phyloP scores from a whole-genome alignment of 1,140 invertebrate species.

The Nymphalis io region DNA sequence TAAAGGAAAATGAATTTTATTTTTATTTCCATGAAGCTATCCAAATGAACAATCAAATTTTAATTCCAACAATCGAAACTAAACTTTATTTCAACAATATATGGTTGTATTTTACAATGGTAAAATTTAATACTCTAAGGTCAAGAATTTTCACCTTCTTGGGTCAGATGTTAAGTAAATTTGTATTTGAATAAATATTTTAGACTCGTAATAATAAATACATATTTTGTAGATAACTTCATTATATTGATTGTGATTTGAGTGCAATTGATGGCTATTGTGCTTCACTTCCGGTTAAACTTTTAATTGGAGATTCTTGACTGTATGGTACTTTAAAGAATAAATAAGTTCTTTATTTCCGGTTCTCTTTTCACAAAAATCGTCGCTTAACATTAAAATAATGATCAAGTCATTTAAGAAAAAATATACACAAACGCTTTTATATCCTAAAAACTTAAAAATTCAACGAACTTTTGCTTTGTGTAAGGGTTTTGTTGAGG shows the following conservation, averaged over 20 bases:
- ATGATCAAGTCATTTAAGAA: too few relatives aligned
- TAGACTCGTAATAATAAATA: background rate
- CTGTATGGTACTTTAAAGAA: background rate
- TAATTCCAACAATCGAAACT: background rate
- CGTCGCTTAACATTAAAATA: too few relatives aligned
- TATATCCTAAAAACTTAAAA: too few relatives aligned
- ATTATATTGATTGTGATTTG: background rate
- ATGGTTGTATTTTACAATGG: background rate
- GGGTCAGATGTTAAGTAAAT: background rate
- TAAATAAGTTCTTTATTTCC: background rate
- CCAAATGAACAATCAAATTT: background rate
- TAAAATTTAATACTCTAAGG: background rate
- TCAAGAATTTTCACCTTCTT: slow-evolving; percentile 7
- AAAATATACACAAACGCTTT: too few relatives aligned
- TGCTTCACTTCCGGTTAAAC: background rate
- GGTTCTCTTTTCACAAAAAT: too few relatives aligned
- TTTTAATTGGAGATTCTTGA: background rate
- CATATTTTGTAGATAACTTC: background rate
- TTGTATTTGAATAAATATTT: slow-evolving; percentile 4
- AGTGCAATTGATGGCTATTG: slow-evolving; percentile 4
- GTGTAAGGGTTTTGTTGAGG: too few relatives aligned
- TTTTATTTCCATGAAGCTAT: background rate
- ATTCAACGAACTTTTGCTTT: too few relatives aligned
- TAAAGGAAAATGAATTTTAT: background rate
- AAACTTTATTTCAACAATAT: background rate